These are phyloP conservation scores for Erebia epiphron DNA, from an alignment of 2,888 invertebrate genomes.

Conservation along the genomic window DNA sequence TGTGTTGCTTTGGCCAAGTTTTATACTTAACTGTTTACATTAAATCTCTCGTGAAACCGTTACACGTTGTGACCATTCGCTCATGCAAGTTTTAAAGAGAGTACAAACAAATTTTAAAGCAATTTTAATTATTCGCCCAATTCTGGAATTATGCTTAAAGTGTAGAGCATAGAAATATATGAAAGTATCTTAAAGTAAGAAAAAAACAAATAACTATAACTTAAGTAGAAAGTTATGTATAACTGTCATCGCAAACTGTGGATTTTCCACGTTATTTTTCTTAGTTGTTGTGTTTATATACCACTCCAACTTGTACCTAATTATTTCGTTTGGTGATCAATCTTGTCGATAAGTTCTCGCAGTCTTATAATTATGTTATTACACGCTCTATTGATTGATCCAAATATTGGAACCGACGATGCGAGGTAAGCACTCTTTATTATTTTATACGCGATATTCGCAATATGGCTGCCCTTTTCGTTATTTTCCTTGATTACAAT, in stretches of 20 bases:
- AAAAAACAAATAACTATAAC: not conserved
- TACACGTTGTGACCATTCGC: no score
- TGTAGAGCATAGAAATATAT: no score
- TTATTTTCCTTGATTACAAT: no score
- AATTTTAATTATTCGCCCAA: no score
- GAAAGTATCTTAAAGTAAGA: not conserved
- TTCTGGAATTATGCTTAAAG: no score
- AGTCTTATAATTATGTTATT: slow-evolving; percentile 10
- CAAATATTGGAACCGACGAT: not conserved
- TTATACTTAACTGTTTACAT: no score
- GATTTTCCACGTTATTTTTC: not conserved
- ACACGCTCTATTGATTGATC: slow-evolving; percentile 7
- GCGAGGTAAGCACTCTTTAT: not conserved
- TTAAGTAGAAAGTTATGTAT: not conserved
- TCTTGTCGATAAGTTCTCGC: slow-evolving; percentile 15
- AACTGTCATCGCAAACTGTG: slow-evolving; percentile 2
- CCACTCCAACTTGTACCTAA: not conserved
- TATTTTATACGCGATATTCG: no score
- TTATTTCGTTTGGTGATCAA: slow-evolving; percentile 13
- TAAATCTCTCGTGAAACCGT: no score
- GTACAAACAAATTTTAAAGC: no score
- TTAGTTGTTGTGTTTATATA: not conserved
- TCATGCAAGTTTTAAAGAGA: no score
- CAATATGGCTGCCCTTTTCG: no score
- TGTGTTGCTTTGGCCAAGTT: no score